These are phyloP conservation scores for Xylota segnis DNA, from an alignment of 2,888 invertebrate genomes.

Conservation along the genomic window DNA sequence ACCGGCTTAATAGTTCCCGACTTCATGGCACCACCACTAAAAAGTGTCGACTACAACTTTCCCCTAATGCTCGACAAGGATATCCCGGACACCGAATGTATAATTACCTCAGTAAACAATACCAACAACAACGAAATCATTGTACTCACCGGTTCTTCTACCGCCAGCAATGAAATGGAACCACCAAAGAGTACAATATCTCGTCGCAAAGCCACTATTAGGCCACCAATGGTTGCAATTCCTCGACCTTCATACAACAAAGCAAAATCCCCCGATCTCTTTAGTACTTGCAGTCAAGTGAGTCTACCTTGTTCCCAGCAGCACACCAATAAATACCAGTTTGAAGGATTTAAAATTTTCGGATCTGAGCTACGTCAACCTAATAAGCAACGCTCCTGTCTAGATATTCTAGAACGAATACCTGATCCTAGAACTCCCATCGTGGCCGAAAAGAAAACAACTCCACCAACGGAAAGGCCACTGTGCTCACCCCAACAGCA, in stretches of 20 bases:
- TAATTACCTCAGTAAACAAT: slow-evolving; percentile 17
- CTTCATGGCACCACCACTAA: slow-evolving; percentile 19
- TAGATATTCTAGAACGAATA: slow-evolving; percentile 82
- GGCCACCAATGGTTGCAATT: slow-evolving; percentile 67
- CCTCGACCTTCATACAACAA: slow-evolving; percentile 55
- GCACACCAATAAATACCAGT: slow-evolving; percentile 67
- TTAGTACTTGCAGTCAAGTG: slow-evolving; percentile 79
- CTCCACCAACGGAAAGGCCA: slow-evolving; percentile 23
- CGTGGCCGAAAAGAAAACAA: slow-evolving; percentile 49
- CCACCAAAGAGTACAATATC: slow-evolving; percentile 47
- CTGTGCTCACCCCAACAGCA: slow-evolving; percentile 25
- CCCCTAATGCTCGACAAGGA: slow-evolving; percentile 68
- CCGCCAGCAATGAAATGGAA: slow-evolving; percentile 53
- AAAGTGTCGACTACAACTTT: slow-evolving; percentile 50
- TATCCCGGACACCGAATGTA: slow-evolving; percentile 56
- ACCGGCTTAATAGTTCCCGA: slow-evolving; percentile 16
- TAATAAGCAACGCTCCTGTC: slow-evolving; percentile 80
- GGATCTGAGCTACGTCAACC: slow-evolving; percentile 81
- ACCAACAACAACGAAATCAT: slow-evolving; percentile 55
- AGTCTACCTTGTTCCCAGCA: slow-evolving; percentile 78
- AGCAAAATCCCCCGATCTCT: slow-evolving; percentile 82
- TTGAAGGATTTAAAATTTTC: slow-evolving; percentile 83
- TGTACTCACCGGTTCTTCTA: slow-evolving; percentile 61
- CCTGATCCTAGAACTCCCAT: slow-evolving; percentile 76
- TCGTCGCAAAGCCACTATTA: slow-evolving; percentile 27